These are phyloP conservation scores for Rhabdomys pumilio DNA, from an alignment of 2,797 vertebrate species.

Conservation along the genomic window DNA sequence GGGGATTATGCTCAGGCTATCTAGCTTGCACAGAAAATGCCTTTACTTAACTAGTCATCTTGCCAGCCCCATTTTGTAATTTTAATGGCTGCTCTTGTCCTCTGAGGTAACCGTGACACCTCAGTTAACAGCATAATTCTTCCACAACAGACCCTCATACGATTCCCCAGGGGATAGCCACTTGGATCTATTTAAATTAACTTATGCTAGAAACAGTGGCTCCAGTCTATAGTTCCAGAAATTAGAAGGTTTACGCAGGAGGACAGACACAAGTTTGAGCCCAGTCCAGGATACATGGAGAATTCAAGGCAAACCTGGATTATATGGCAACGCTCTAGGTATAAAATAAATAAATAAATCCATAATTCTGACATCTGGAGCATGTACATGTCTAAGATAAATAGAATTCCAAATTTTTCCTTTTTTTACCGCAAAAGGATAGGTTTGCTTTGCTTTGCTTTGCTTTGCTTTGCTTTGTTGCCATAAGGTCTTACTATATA, in stretches of 20 bases:
- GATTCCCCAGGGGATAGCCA: not conserved
- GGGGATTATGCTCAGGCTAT: not conserved
- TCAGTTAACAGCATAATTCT: not conserved
- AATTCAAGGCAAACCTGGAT: not conserved
- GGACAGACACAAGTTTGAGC: not conserved
- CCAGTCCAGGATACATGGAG: not conserved
- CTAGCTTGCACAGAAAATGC: not conserved
- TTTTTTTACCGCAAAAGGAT: not conserved
- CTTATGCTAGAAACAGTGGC: not conserved
- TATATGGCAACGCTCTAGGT: not conserved
- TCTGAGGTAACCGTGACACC: not conserved
- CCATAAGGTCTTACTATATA: not conserved
- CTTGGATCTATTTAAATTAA: not conserved
- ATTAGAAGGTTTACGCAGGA: not conserved
- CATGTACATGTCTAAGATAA: not conserved
- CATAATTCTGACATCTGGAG: not conserved
- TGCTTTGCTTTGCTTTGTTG: not conserved
- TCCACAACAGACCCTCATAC: not conserved
- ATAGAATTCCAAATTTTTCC: constrained; percentile 14
- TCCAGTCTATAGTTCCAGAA: not conserved
- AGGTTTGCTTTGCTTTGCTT: not conserved
- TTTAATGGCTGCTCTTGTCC: not conserved
- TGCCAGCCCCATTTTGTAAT: not conserved
- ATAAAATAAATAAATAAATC: not conserved
- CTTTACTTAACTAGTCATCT: not conserved